A percentile compares a stretch with the other conserved stretches of the same genome.
Conservation (phyloP, 1,140 invertebrate genomes). For the Galleria mellonella region DNA sequence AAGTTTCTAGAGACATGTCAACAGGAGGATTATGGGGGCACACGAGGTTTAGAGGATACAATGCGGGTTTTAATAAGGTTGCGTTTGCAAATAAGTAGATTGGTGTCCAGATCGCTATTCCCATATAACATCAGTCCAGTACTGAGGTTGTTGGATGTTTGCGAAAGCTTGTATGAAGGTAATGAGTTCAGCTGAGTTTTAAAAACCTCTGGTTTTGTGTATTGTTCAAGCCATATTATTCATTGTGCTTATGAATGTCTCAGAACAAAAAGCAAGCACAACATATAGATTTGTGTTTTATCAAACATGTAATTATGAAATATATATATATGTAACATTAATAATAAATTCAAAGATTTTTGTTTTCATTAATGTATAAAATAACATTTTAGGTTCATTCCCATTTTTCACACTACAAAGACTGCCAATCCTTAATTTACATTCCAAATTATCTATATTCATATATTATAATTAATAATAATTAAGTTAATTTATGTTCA, state of each 20-base stretch:
- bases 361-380: no score
- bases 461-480: constrained; percentile 13
- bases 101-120: constrained; percentile 88
- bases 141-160: constrained; percentile 86
- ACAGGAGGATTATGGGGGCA: constrained; percentile 65
- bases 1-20: constrained; percentile 87
- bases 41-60: constrained; percentile 84
- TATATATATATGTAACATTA: no score
- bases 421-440: constrained; percentile 36
- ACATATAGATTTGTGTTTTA: no score
- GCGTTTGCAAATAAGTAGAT: constrained; percentile 85
- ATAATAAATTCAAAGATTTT: no score
- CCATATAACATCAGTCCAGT: constrained; percentile 94
- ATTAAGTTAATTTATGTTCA: constrained; percentile 46
- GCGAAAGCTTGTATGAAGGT: constrained; percentile 90
- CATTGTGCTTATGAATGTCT: no score
- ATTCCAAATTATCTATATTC: constrained; percentile 41
- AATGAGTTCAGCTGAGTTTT: constrained; percentile 79
- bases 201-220: no score
- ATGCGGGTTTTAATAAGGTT: constrained; percentile 89
- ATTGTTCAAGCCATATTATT: no score
- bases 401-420: constrained; percentile 16
- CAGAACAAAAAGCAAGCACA: no score
- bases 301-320: no score
- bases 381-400: no score